Conservation (phyloP, 2,888 invertebrate species). For the Drosophila mayaguana region DNA sequence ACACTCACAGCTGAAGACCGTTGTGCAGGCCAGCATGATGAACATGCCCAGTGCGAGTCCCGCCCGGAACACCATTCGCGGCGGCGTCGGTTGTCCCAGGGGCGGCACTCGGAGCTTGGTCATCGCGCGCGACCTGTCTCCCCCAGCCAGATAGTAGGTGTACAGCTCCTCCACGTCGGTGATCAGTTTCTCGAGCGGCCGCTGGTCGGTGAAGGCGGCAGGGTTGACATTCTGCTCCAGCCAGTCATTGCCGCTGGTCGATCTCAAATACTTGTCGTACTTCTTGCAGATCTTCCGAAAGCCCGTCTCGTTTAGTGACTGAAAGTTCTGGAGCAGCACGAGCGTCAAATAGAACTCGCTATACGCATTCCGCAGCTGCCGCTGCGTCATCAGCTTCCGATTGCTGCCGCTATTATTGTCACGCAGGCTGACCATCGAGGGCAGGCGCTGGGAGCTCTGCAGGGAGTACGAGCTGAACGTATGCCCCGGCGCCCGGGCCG, state of each 20-base stretch:
- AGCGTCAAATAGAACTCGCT: slow-evolving; percentile 98
- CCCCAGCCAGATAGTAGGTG: slow-evolving; percentile 93
- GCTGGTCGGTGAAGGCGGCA: slow-evolving; percentile 49
- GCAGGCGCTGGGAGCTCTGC: slow-evolving; percentile 2
- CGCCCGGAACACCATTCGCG: slow-evolving; percentile 97
- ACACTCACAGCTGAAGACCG: slow-evolving; percentile 91
- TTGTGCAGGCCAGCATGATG: slow-evolving; percentile 92
- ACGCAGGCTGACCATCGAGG: slow-evolving; percentile 10
- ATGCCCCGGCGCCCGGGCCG: slow-evolving; percentile 23
- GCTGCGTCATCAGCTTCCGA: slow-evolving; percentile 52
- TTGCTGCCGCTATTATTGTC: slow-evolving; percentile 1
- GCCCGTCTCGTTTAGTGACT: slow-evolving; percentile 98
- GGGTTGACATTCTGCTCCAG: slow-evolving; percentile 92
- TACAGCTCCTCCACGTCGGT: slow-evolving; percentile 94
- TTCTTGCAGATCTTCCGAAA: slow-evolving; percentile 99
- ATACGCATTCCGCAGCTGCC: slow-evolving; percentile 92
- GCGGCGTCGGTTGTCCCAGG: slow-evolving; percentile 92
- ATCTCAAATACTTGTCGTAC: slow-evolving; percentile 95
- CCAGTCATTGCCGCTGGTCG: slow-evolving; percentile 95
- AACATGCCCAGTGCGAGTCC: slow-evolving; percentile 97
- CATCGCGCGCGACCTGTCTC: slow-evolving; percentile 97
- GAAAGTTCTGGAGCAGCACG: slow-evolving; percentile 98
- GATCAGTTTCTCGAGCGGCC: slow-evolving; percentile 87
- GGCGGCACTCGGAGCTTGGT: slow-evolving; percentile 98
- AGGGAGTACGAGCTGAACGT: slow-evolving; percentile 34